Evolutionary conservation across 2,113 vertebrate species (phyloP), one percentile per base, ranked within the genome.

Genomic region (Catharus minimus): DNA sequence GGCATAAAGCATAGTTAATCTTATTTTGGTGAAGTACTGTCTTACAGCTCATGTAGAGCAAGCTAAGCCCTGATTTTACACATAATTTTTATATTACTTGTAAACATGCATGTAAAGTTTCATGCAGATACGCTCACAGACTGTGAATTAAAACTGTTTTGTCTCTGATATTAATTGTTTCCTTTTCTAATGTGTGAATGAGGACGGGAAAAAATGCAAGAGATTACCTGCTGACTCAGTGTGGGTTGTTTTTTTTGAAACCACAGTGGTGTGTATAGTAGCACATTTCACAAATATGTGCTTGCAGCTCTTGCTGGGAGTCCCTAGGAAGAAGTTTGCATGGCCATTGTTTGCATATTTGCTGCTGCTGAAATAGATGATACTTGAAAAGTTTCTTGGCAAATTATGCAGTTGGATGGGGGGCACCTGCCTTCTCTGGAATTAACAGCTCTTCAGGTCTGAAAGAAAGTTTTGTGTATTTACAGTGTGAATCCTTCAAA

Each of bases 121-220:
- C 15, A 12, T 44, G 23, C 18, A 73, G 36, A 15, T 90, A 57
- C 0, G 7, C 27, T 60, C 36, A 60, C 39, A 56, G 68, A 28
- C 13, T 1, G 0, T 92, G 73, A 92, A 86, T 90, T 93, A 58
- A 55, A 80, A 32, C 46, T 76, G 55, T 38, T 94, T 87, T 91
- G 46, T 52, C 18, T 93, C 43, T 2, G 2, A 19, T 57, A 55
- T 16, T 28, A 69, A 33, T 62, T 86, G 21, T 80, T 95, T 95
- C 86, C 60, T 83, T 77, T 90, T 60, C 32, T 62, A 19, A 52
- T n/a, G 16, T 74, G 89, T 93, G 92, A 94, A 88, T 94, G 88
- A 73, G 55, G 38, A 79, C 55, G 27, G 69, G 30, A 4, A 74
- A 28, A 74, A 53, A 49, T 16, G 38, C 85, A 68, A 9, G 39